Conservation (phyloP, 2,113 vertebrate genomes). For the Mastomys coucha region DNA sequence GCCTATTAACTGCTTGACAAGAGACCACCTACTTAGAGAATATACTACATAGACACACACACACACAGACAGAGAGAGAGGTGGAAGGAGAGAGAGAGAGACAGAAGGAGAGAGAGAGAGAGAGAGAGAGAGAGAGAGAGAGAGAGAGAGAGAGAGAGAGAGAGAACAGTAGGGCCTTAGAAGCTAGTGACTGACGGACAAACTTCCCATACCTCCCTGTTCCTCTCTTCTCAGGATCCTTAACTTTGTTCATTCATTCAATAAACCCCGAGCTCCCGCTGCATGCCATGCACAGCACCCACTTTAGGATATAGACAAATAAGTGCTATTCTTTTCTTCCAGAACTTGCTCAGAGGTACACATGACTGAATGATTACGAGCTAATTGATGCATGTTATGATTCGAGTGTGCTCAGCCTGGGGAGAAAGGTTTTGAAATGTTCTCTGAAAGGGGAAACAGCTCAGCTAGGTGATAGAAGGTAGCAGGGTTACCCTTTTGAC, state of each 20-base stretch:
- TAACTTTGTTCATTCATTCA: background rate
- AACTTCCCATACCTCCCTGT: background rate
- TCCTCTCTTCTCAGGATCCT: constrained; percentile 9
- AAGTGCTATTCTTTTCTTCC: background rate
- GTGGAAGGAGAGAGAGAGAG: too few species aligned
- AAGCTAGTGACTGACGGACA: background rate
- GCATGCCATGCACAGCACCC: background rate
- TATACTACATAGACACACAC: background rate
- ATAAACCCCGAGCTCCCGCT: background rate
- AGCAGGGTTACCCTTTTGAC: background rate
- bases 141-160: too few species aligned
- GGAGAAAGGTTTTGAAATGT: background rate
- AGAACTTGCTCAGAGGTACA: constrained; percentile 1
- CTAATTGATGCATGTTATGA: background rate
- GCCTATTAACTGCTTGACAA: background rate
- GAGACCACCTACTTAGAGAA: background rate
- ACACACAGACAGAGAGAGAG: background rate
- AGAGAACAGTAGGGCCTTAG: background rate
- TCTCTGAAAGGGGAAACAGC: background rate
- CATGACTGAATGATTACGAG: background rate
- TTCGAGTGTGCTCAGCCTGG: background rate
- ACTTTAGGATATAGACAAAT: background rate
- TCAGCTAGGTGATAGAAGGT: background rate
- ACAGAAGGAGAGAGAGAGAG: too few species aligned
- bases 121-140: too few species aligned